phyloP scores from a whole-genome alignment of 2,797 vertebrate species.

The Gallinago solitaria region DNA sequence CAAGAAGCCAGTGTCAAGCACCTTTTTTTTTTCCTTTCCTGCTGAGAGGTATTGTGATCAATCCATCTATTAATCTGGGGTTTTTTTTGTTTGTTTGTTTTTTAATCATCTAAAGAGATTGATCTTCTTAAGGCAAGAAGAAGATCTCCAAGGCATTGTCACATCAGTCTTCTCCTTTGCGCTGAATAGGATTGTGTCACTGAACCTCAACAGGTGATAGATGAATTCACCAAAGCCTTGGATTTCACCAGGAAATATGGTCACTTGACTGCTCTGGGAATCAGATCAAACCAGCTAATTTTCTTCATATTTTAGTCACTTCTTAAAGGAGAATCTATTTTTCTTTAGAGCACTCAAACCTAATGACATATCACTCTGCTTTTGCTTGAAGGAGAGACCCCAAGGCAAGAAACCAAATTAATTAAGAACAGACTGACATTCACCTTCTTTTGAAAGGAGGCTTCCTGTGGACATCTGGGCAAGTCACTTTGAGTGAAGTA shows the following conservation, averaged over 20 bases:
- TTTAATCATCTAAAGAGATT: not conserved
- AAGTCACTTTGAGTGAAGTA: not conserved
- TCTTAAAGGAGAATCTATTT: not conserved
- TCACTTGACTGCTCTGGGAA: not conserved
- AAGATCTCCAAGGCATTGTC: not conserved
- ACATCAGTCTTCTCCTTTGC: not conserved
- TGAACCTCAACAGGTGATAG: not conserved
- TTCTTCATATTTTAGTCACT: not conserved
- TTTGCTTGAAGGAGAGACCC: not conserved
- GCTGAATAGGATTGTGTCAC: not conserved
- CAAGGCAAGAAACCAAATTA: not conserved
- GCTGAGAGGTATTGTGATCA: not conserved
- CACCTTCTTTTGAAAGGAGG: not conserved
- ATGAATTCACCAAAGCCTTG: not conserved
- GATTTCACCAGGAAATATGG: not conserved
- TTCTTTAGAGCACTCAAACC: not conserved
- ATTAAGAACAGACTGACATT: not conserved
- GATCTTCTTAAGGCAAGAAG: not conserved
- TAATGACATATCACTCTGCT: not conserved
- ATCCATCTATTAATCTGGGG: not conserved
- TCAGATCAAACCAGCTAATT: not conserved
- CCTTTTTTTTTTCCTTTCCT: rapidly evolving
- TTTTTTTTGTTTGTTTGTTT: not conserved
- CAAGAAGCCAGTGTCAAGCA: not conserved
- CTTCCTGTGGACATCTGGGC: not conserved